These are phyloP conservation scores for Pseudomyrmex sp. DNA, from an alignment of 1,140 invertebrate genomes.

Conservation along the genomic window DNA sequence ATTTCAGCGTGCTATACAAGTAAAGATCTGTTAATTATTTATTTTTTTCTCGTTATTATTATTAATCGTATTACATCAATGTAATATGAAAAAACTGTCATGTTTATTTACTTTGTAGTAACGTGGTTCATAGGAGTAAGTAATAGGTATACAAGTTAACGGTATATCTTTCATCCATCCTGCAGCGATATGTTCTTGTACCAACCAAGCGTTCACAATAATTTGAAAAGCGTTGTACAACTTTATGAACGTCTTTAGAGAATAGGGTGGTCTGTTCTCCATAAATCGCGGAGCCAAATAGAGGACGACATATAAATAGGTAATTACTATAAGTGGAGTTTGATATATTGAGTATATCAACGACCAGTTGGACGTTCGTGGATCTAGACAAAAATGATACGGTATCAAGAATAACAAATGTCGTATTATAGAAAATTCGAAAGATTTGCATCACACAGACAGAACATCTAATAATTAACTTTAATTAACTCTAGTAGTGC, in stretches of 20 bases:
- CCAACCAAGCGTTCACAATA: slow-evolving; percentile 83
- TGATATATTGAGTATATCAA: slow-evolving; percentile 84
- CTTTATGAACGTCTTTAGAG: slow-evolving; percentile 86
- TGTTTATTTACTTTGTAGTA: slow-evolving; percentile 6
- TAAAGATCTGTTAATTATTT: too few relatives aligned
- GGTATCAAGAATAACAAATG: too few relatives aligned
- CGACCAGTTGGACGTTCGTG: slow-evolving; percentile 85
- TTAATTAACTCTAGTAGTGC: too few relatives aligned
- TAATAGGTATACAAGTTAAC: neutral
- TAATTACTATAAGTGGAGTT: slow-evolving; percentile 81
- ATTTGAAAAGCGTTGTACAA: slow-evolving; percentile 88
- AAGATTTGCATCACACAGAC: too few relatives aligned
- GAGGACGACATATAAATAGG: slow-evolving; percentile 84
- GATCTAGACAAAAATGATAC: slow-evolving; percentile 75
- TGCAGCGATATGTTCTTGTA: slow-evolving; percentile 70
- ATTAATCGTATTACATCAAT: too few relatives aligned
- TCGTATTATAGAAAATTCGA: too few relatives aligned
- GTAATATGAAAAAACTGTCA: too few relatives aligned
- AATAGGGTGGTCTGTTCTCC: slow-evolving; percentile 86
- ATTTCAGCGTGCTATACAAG: neutral
- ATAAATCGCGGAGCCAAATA: slow-evolving; percentile 86
- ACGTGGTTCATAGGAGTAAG: neutral
- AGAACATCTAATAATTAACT: too few relatives aligned
- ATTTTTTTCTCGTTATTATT: too few relatives aligned
- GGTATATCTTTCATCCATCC: slow-evolving; percentile 20